Base-by-base conservation (phyloP, 2,113 vertebrate species). In the Setophaga petechia region DNA sequence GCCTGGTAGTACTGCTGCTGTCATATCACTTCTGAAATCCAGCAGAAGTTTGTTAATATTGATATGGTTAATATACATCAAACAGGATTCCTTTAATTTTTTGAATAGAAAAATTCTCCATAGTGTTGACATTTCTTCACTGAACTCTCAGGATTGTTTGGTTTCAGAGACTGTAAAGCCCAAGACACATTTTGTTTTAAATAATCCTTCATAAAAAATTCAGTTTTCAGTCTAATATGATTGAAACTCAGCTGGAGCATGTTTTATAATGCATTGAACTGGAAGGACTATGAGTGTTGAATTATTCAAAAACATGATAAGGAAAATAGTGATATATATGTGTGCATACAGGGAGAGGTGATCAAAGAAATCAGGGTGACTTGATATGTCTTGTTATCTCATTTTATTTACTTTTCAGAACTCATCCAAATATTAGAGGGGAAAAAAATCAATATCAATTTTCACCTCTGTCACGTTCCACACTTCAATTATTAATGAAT, bases 181-280 rank as follows among this genome's bases (percentile, higher is more conserved):
- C 95, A 97, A 97, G 98, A 97, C 81, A 62, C 96, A 98, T 98
- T 98, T 97, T 98, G 95, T 97, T 98, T 98, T 98, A 98, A 98
- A 98, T 98, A 98, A 98, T 98, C 97, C 97, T 98, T 98, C 97
- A 98, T 98, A 97, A 98, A 98, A 98, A 98, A 98, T 98, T 98
- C 97, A 98, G 77, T 92, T 97, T 98, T 97, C 96, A 93, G 96
- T 98, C 97, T 98, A 98, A 98, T 98, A 97, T 98, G 98, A 98
- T 98, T 98, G 98, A 98, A 98, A 98, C 97, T 96, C 97, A 96
- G 97, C 92, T 98, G 97, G 95, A 97, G 93, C 96, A 92, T 98
- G 97, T 97, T 98, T 98, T 98, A 98, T 98, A 98, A 98, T 98
- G 98, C 98, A 98, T 98, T 98, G 97, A 98, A 98, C 97, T 97